Evolutionary conservation across 2,888 invertebrate species (phyloP), one percentile per base, ranked within the genome.

Genomic region (Keiferia lycopersicella): DNA sequence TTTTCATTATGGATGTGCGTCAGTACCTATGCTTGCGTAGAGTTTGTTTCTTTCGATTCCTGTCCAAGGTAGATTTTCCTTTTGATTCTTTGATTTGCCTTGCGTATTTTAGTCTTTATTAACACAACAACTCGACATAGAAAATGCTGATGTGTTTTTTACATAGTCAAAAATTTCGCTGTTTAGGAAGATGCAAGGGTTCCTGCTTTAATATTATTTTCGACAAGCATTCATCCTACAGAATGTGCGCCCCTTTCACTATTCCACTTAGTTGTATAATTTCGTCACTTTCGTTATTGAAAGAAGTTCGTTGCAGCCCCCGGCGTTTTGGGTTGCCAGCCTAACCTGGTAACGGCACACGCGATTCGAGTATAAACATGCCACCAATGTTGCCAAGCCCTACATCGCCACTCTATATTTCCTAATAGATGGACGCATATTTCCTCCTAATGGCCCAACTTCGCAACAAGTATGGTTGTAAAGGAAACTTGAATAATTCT

Each of bases 391-490:
- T 70, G 72, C 72, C 71, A 68, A 71, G 74, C 74, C 74, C 56
- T 56, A 56, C 26, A 56, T 75, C 73, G 73, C 69, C 78, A 77
- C 82, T 79, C 78, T 78, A 85, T 85, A 86, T 86, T 87, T 88
- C 81, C 79, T 86, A 85, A 86, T 89, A 88, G 86, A 86, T 81
- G 83, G 83, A 86, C 82, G 82, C 83, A 84, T 87, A 88, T 86
- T 88, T 89, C 82, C 80, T 83, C 82, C 78, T 88, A 88, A 90
- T 84, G 86, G 84, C 82, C 82, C 78, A 89, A 90, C 81, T 90
- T 84, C 69, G 77, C 78, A 76, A 80, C 81, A 71, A 75, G 69
- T 76, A 77, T 76, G 73, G 73, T 69, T 72, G 74, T 77, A 74
- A 77, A 74, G 75, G 71, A 78, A 81, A 79, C 82, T 78, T 71